A percentile compares a stretch with the other conserved stretches of the same genome.
These are phyloP conservation scores for Saccostrea cuccullata DNA, from an alignment of 1,140 invertebrate species.

Conservation along the genomic window DNA sequence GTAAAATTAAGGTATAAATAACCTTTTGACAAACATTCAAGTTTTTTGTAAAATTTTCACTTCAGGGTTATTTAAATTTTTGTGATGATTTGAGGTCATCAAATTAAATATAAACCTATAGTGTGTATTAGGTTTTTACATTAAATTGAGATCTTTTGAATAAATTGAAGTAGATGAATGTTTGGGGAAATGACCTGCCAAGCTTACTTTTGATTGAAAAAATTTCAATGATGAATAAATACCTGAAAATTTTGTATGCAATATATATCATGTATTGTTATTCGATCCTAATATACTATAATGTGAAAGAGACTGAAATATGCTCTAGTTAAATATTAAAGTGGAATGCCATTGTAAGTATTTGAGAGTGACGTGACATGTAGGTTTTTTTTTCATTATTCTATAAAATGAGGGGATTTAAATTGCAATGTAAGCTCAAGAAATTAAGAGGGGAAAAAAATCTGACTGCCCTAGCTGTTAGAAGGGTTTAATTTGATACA, in stretches of 20 bases:
- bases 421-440: constrained; percentile 14
- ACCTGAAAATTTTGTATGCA: too few relatives aligned
- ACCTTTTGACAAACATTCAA: too few relatives aligned
- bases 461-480: not conserved
- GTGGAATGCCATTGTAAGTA: not conserved
- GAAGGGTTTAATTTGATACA: not conserved
- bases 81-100: too few relatives aligned
- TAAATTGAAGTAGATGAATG: too few relatives aligned
- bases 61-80: too few relatives aligned
- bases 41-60: too few relatives aligned
- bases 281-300: not conserved
- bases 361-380: not conserved
- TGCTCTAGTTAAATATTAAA: not conserved
- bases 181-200: not conserved
- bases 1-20: too few relatives aligned
- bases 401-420: not conserved
- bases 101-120: too few relatives aligned
- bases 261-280: not conserved
- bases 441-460: not conserved
- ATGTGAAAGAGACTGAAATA: not conserved
- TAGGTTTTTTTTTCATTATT: not conserved
- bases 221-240: too few relatives aligned
- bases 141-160: too few relatives aligned
- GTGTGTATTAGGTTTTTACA: too few relatives aligned
- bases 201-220: not conserved